Evolutionary conservation across 2,888 invertebrate species (phyloP).

Genomic region (Furcula furcula): DNA sequence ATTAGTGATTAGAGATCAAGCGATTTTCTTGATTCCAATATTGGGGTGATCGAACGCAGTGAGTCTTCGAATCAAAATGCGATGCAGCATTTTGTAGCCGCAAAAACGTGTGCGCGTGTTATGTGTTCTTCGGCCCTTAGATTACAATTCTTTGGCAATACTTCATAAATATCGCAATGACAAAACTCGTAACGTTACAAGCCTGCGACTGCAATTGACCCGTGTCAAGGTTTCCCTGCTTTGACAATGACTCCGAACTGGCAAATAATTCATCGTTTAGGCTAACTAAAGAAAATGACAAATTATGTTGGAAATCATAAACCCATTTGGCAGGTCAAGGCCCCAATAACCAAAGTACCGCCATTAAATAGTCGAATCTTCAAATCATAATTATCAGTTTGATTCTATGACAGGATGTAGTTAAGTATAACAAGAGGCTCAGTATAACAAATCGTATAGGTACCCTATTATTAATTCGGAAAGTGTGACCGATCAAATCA

Average conservation of each 20-base stretch:
- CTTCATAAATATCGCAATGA: slow-evolving; percentile 24
- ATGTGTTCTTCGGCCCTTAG: too few relatives aligned
- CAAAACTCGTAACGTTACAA: slow-evolving; percentile 34
- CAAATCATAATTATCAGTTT: slow-evolving; percentile 10
- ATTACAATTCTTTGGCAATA: slow-evolving; percentile 13
- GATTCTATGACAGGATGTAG: slow-evolving; percentile 16
- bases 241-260: slow-evolving; percentile 27
- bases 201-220: slow-evolving; percentile 25
- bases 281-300: slow-evolving; percentile 18
- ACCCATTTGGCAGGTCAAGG: slow-evolving; percentile 32
- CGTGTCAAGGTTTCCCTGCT: slow-evolving; percentile 40
- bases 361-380: slow-evolving; percentile 11
- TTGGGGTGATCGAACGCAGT: too few relatives aligned
- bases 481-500: too few relatives aligned
- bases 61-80: too few relatives aligned
- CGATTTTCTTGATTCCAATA: too few relatives aligned
- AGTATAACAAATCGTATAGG: too few relatives aligned
- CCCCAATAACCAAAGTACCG: slow-evolving; percentile 10
- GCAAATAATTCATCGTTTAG: slow-evolving; percentile 25
- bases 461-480: too few relatives aligned
- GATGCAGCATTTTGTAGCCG: too few relatives aligned
- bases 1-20: too few relatives aligned
- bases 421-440: slow-evolving; percentile 5
- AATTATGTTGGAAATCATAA: slow-evolving; percentile 27
- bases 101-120: too few relatives aligned